A percentile compares a stretch with the other conserved stretches of the same genome.
Conservation (phyloP, 2,888 invertebrate genomes). For the Dynastes tityus region DNA sequence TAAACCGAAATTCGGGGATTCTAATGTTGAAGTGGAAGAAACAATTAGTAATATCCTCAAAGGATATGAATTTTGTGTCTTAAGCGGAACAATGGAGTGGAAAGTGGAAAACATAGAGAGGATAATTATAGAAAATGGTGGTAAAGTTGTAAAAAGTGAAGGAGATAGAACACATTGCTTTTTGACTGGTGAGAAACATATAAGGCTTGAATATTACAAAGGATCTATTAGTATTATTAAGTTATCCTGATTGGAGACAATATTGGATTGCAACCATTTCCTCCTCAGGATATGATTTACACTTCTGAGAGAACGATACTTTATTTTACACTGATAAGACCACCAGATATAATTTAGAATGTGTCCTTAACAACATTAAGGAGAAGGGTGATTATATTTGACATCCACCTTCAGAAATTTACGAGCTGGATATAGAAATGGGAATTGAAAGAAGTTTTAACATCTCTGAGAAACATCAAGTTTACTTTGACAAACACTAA, state of each 20-base stretch:
- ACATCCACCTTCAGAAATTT: constrained; percentile 41
- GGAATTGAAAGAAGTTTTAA: constrained; percentile 28
- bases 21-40: constrained; percentile 69
- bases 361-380: constrained; percentile 26
- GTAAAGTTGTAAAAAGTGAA: constrained; percentile 71
- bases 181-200: constrained; percentile 73
- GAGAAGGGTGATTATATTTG: constrained; percentile 36
- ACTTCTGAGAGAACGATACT: constrained; percentile 73
- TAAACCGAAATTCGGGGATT: constrained; percentile 55
- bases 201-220: constrained; percentile 76
- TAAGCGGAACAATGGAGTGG: constrained; percentile 73
- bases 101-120: constrained; percentile 75
- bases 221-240: constrained; percentile 75
- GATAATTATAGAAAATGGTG: constrained; percentile 78
- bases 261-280: constrained; percentile 70
- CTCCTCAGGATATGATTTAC: constrained; percentile 81
- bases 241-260: constrained; percentile 80
- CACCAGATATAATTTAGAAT: constrained; percentile 62
- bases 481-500: constrained; percentile 47
- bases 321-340: constrained; percentile 77
- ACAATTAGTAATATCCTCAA: constrained; percentile 76
- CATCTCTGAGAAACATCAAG: constrained; percentile 29
- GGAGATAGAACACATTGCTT: constrained; percentile 73
- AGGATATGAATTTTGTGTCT: constrained; percentile 80
- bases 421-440: constrained; percentile 38